These are phyloP conservation scores for Anticlea derivata DNA, from an alignment of 2,888 invertebrate genomes.

Conservation along the genomic window DNA sequence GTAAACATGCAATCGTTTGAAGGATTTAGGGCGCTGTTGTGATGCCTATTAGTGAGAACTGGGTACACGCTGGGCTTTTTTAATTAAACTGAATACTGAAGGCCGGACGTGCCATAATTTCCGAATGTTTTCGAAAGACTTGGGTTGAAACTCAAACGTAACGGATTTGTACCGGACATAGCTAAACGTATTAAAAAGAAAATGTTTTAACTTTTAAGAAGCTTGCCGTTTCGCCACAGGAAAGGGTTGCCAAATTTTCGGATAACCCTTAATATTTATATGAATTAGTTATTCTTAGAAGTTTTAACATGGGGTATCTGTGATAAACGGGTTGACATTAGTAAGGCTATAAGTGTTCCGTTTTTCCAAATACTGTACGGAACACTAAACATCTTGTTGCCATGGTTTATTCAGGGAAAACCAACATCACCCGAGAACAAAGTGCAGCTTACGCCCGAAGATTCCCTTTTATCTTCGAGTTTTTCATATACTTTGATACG, in stretches of 20 bases:
- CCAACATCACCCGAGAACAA: conserved; percentile 15
- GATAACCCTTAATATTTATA: too few relatives aligned
- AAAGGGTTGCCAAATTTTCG: too few relatives aligned
- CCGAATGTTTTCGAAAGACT: not conserved
- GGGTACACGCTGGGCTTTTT: conserved; percentile 65
- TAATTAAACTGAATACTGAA: conserved; percentile 64
- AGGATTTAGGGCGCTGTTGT: conserved; percentile 60
- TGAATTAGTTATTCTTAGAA: too few relatives aligned
- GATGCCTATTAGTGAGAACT: conserved; percentile 60
- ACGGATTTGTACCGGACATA: too few relatives aligned
- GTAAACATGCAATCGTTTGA: conserved; percentile 46
- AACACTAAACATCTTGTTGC: conserved; percentile 5
- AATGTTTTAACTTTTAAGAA: too few relatives aligned
- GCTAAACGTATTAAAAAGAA: too few relatives aligned
- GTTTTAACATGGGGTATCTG: too few relatives aligned
- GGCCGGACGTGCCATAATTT: conserved; percentile 28
- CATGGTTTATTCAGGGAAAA: conserved; percentile 23
- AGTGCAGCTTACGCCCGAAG: conserved; percentile 23
- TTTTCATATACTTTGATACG: conserved; percentile 32
- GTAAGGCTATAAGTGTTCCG: not conserved
- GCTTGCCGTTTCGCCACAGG: too few relatives aligned
- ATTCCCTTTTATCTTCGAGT: conserved; percentile 28
- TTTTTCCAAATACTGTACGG: not conserved
- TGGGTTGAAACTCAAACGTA: not conserved
- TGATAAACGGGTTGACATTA: too few relatives aligned